These are phyloP conservation scores for Thymallus thymallus DNA, from an alignment of 2,113 vertebrate genomes.

Conservation along the genomic window DNA sequence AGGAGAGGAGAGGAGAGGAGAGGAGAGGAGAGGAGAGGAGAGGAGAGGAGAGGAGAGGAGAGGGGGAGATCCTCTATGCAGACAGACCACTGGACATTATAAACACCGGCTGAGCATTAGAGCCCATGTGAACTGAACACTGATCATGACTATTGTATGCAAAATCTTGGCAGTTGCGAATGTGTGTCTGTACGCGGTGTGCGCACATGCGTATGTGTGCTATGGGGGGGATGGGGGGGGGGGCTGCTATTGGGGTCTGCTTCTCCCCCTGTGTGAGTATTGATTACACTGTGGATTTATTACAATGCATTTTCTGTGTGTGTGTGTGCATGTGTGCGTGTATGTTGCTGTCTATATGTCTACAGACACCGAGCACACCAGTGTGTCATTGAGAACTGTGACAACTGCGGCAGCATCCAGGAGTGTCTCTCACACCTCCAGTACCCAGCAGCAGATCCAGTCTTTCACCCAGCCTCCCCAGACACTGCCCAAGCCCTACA, in stretches of 20 bases:
- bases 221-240: no score
- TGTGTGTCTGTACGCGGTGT: not conserved
- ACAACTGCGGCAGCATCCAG: constrained; percentile 61
- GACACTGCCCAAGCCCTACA: constrained; percentile 54
- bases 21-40: not conserved
- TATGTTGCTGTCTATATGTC: not conserved
- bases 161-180: no score
- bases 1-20: no score
- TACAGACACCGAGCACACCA: constrained; percentile 73
- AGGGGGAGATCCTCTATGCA: no score
- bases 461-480: constrained; percentile 41
- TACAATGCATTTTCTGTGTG: not conserved
- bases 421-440: constrained; percentile 67
- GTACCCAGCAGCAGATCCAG: constrained; percentile 53
- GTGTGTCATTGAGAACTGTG: constrained; percentile 49
- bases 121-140: no score
- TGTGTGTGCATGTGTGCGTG: constrained; percentile 4
- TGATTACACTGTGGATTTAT: constrained; percentile 6
- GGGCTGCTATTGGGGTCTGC: not conserved
- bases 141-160: no score
- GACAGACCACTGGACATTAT: no score
- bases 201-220: not conserved
- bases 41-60: no score
- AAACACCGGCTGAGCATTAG: no score
- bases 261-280: not conserved